Conservation (phyloP, 1,140 invertebrate species). For the Papilio dardanus region DNA sequence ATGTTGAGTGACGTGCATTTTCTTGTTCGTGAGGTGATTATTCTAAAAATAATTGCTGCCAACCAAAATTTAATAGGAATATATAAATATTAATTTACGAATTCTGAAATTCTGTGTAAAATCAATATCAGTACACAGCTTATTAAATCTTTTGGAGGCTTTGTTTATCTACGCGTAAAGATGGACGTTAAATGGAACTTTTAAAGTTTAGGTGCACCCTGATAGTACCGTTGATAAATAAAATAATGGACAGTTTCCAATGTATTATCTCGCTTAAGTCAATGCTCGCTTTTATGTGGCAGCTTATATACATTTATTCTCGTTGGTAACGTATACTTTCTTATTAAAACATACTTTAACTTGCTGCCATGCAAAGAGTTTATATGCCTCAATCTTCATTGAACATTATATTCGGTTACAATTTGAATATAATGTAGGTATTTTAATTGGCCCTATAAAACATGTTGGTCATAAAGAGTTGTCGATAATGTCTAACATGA, state of each 20-base stretch:
- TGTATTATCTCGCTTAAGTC: too few relatives aligned
- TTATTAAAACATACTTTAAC: too few relatives aligned
- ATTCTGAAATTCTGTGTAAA: not conserved
- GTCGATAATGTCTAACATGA: not conserved
- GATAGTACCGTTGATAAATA: not conserved
- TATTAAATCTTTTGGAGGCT: not conserved
- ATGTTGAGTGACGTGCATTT: constrained; percentile 71
- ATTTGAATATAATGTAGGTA: not conserved
- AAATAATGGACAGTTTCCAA: not conserved
- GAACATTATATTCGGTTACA: too few relatives aligned
- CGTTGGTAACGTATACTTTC: too few relatives aligned
- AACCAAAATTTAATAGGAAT: constrained; percentile 1
- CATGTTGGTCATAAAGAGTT: not conserved
- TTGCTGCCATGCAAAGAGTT: too few relatives aligned
- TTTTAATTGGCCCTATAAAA: not conserved
- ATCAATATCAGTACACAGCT: not conserved
- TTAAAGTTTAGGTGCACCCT: not conserved
- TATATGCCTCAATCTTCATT: too few relatives aligned
- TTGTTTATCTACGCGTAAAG: not conserved
- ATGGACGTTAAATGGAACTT: not conserved
- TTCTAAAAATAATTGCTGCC: constrained; percentile 30
- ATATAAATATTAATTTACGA: not conserved
- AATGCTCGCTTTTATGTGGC: too few relatives aligned
- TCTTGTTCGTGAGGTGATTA: constrained; percentile 47
- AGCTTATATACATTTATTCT: too few relatives aligned